Percentiles rank a stretch among this genome's conserved stretches.
Conservation (phyloP, 1,140 invertebrate genomes). For the Macrobrachium nipponense region DNA sequence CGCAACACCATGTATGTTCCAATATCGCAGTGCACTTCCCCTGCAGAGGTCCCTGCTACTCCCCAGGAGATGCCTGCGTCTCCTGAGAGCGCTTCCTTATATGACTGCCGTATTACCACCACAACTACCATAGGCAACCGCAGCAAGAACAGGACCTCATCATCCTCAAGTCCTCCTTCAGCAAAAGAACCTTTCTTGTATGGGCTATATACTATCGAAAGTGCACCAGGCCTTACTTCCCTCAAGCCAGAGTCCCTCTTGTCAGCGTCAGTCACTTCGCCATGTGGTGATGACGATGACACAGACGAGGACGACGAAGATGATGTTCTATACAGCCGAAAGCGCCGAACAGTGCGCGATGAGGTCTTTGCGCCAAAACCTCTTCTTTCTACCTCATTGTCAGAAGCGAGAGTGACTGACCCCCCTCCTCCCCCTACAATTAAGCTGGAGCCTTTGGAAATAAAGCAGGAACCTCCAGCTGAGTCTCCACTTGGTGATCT, state of each 20-base stretch:
- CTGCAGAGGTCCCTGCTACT: constrained; percentile 84
- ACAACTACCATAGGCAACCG: constrained; percentile 24
- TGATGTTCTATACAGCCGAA: constrained; percentile 50
- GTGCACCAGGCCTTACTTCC: constrained; percentile 58
- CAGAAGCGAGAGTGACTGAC: constrained; percentile 28
- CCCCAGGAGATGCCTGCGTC: constrained; percentile 83
- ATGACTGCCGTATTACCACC: constrained; percentile 75
- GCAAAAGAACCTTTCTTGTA: constrained; percentile 61
- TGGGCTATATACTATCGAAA: constrained; percentile 61
- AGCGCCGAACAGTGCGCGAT: constrained; percentile 52
- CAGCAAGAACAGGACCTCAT: constrained; percentile 53
- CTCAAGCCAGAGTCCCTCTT: constrained; percentile 50
- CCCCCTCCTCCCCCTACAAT: constrained; percentile 50
- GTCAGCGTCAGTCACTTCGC: constrained; percentile 50
- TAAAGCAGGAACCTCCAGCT: constrained; percentile 63
- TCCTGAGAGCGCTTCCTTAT: constrained; percentile 82
- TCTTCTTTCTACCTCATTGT: constrained; percentile 47
- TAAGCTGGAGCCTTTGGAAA: constrained; percentile 63
- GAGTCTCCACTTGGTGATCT: constrained; percentile 75
- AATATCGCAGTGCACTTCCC: constrained; percentile 73
- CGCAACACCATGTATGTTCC: constrained; percentile 70
- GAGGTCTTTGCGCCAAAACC: constrained; percentile 56
- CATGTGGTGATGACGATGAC: constrained; percentile 43
- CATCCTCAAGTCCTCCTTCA: constrained; percentile 55
- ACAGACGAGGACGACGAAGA: constrained; percentile 40